phyloP scores from a whole-genome alignment of 2,888 invertebrate species.

The Lepidocyrtinus sp. region DNA sequence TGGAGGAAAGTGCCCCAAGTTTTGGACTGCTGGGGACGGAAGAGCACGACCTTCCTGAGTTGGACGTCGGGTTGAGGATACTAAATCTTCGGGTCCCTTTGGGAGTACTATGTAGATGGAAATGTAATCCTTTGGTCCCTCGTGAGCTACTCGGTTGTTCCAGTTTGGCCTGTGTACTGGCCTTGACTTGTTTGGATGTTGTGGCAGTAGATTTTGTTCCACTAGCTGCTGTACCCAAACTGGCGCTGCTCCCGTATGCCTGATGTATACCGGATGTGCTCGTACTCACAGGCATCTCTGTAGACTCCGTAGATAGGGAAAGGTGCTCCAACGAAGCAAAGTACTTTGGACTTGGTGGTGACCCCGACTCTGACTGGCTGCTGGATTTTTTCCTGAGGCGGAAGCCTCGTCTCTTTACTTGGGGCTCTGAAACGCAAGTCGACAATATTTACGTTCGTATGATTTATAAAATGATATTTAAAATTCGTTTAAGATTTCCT shows the following conservation, averaged over 20 bases:
- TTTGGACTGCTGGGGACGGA: constrained; percentile 63
- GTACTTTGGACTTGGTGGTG: constrained; percentile 64
- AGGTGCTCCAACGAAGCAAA: constrained; percentile 61
- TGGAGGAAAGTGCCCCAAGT: constrained; percentile 48
- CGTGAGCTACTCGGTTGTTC: constrained; percentile 4
- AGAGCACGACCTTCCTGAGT: constrained; percentile 35
- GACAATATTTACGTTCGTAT: not conserved
- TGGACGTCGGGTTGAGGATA: constrained; percentile 36
- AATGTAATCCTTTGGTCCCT: constrained; percentile 40
- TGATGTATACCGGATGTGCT: constrained; percentile 30
- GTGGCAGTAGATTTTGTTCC: not conserved
- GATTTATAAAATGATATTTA: not conserved
- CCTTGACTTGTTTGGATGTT: not conserved
- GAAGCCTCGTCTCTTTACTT: constrained; percentile 64
- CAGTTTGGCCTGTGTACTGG: not conserved
- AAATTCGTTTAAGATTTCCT: not conserved
- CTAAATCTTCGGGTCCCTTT: constrained; percentile 55
- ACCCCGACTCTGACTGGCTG: constrained; percentile 68
- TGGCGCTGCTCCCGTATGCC: constrained; percentile 29
- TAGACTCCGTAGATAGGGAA: constrained; percentile 53
- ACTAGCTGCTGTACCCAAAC: not conserved
- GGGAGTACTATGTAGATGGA: constrained; percentile 35
- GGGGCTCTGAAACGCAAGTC: constrained; percentile 55
- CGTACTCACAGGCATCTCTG: constrained; percentile 49
- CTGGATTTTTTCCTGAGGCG: constrained; percentile 69